Conservation (phyloP, 2,797 vertebrate genomes). For the Geotrypetes seraphini region DNA sequence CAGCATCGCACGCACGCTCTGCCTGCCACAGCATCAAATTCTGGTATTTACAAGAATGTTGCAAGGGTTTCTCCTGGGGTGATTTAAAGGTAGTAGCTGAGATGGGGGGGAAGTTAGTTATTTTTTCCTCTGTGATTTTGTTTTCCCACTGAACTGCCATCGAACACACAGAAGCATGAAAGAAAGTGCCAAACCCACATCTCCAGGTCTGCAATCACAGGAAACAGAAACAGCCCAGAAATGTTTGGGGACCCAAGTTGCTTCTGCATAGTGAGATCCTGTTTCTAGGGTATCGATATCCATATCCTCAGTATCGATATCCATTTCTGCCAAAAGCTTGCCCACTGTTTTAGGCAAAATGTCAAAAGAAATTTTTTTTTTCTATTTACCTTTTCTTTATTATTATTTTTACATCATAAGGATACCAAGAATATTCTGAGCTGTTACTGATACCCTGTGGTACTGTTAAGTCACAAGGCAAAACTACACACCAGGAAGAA, state of each 20-base stretch:
- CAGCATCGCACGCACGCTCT: too few relatives aligned
- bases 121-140: constrained; percentile 16
- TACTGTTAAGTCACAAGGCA: too few relatives aligned
- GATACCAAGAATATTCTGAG: too few relatives aligned
- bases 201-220: constrained; percentile 24
- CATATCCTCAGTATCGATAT: constrained; percentile 2
- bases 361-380: background rate
- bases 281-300: constrained; percentile 13
- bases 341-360: background rate
- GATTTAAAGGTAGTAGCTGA: too few relatives aligned
- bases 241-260: background rate
- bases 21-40: too few relatives aligned
- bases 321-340: too few relatives aligned
- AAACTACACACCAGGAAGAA: too few relatives aligned
- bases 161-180: constrained; percentile 11
- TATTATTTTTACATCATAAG: background rate
- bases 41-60: too few relatives aligned
- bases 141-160: constrained; percentile 12
- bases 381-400: too few relatives aligned
- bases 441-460: too few relatives aligned
- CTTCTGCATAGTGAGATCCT: constrained; percentile 11
- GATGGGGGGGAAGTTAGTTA: too few relatives aligned
- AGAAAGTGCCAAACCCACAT: constrained; percentile 19
- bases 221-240: constrained; percentile 23
- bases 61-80: too few relatives aligned